Conservation (phyloP, 2,113 vertebrate genomes). For the Tringa solitaria region DNA sequence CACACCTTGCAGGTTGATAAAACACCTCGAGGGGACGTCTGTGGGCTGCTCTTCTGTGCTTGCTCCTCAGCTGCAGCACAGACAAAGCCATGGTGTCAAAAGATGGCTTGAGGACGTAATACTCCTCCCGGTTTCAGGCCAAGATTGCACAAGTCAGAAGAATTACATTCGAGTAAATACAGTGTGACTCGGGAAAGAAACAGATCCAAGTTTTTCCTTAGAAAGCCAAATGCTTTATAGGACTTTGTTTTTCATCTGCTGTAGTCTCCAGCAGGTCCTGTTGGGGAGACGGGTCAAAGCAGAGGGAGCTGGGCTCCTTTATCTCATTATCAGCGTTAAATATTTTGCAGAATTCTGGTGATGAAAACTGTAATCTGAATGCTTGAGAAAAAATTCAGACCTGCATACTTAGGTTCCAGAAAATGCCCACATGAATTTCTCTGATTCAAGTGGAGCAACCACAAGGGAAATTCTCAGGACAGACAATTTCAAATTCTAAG, state of each 20-base stretch:
- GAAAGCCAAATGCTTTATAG: not conserved
- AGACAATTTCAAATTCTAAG: slow-evolving; percentile 33
- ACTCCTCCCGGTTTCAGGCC: not conserved
- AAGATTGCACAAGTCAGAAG: not conserved
- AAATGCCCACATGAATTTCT: slow-evolving; percentile 42
- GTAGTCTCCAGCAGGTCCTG: not conserved
- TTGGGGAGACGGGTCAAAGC: not conserved
- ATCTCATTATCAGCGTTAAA: not conserved
- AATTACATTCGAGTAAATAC: not conserved
- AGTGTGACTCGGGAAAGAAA: not conserved
- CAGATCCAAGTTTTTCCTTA: not conserved
- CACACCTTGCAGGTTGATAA: accelerated
- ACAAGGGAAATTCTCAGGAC: slow-evolving; percentile 42
- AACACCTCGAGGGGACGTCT: not conserved
- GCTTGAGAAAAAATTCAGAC: not conserved
- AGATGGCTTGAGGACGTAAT: not conserved
- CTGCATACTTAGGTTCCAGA: not conserved
- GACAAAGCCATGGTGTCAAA: not conserved
- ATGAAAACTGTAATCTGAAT: not conserved
- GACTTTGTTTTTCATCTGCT: not conserved
- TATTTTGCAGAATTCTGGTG: not conserved
- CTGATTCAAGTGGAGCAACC: not conserved
- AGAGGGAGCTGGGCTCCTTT: not conserved
- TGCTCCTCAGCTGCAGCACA: not conserved
- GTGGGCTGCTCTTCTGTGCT: not conserved